These are phyloP conservation scores for Meleagris gallopavo DNA, from an alignment of 2,113 vertebrate genomes.

Conservation along the genomic window DNA sequence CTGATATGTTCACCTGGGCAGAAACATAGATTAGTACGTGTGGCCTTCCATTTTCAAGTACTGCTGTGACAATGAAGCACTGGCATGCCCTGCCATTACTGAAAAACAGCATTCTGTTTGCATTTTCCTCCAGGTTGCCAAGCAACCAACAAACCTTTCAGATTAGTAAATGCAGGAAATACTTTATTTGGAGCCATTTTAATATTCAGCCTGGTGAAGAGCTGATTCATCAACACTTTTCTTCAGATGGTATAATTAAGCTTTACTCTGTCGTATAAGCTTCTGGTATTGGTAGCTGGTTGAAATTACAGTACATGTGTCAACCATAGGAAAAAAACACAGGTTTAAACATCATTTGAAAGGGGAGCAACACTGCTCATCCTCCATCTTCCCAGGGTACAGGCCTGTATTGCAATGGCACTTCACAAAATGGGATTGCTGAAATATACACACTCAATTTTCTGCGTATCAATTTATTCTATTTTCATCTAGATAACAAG, in stretches of 20 bases:
- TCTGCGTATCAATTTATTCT: neutral
- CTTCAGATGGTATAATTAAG: conserved; percentile 69
- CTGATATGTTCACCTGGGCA: neutral
- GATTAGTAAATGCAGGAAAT: conserved; percentile 66
- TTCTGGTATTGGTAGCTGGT: conserved; percentile 11
- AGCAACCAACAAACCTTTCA: conserved; percentile 72
- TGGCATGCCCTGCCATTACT: neutral
- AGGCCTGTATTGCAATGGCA: neutral
- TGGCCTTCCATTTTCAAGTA: neutral
- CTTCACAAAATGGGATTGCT: neutral
- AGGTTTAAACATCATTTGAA: neutral
- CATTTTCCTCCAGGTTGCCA: conserved; percentile 74
- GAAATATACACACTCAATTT: neutral
- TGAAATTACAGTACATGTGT: conserved; percentile 4
- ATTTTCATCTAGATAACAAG: neutral
- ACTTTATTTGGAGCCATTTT: conserved; percentile 62
- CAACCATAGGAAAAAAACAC: neutral
- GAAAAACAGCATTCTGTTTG: conserved; percentile 45
- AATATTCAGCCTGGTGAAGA: conserved; percentile 47
- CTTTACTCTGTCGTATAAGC: neutral
- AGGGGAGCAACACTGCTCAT: neutral
- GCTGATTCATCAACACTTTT: conserved; percentile 70
- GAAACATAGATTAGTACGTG: neutral
- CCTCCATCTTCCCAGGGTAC: neutral
- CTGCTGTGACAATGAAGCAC: neutral